Conservation (phyloP, 53 echinoderm and acorn worm species). For the Stichopus horrens region DNA sequence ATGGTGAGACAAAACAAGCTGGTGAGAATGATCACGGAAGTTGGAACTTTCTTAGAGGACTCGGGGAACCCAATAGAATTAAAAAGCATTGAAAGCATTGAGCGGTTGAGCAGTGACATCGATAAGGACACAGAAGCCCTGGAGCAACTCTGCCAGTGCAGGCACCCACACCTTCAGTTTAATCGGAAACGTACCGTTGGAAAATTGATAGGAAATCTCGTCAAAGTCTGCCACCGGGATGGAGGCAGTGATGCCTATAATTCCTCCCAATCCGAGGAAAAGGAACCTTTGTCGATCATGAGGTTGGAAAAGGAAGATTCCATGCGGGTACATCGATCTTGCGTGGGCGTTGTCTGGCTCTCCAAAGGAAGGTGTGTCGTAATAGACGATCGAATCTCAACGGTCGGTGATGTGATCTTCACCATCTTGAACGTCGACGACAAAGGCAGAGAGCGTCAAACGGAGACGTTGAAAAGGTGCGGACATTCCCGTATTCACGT, state of each 20-base stretch:
- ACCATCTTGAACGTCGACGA: background rate
- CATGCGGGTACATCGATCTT: background rate
- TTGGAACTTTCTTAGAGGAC: background rate
- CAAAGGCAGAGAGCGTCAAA: background rate
- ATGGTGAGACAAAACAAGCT: conserved; percentile 11
- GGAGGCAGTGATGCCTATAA: background rate
- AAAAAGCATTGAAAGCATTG: conserved; percentile 5
- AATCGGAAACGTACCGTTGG: background rate
- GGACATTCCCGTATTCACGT: background rate
- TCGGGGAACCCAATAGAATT: background rate
- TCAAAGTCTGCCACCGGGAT: background rate
- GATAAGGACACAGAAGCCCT: conserved; percentile 16
- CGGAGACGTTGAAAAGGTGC: background rate
- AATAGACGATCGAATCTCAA: background rate
- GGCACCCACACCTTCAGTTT: conserved; percentile 20
- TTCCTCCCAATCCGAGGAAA: background rate
- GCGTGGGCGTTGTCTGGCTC: conserved; percentile 18
- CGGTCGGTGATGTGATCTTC: background rate
- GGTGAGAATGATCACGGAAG: background rate
- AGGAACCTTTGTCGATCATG: background rate
- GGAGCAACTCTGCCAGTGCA: conserved; percentile 9
- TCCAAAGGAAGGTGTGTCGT: background rate
- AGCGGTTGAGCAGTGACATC: background rate
- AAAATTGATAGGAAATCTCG: background rate
- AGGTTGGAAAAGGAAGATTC: background rate